These are phyloP conservation scores for Galerucella nymphaeae DNA, from an alignment of 2,888 invertebrate species.

Conservation along the genomic window DNA sequence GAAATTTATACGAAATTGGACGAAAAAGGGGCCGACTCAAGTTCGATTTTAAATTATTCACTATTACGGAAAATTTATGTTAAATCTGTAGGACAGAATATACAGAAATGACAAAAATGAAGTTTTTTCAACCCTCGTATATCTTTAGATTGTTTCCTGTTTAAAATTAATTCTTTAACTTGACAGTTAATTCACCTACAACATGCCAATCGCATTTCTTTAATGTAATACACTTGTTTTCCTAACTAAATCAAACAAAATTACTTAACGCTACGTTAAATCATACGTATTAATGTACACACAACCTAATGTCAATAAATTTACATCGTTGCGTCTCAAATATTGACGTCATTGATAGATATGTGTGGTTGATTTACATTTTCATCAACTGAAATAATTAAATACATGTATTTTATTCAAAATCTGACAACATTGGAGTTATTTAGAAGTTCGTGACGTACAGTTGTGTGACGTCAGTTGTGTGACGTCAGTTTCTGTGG, in stretches of 20 bases:
- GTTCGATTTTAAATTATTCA: not conserved
- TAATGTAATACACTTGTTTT: not conserved
- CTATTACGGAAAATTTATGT: not conserved
- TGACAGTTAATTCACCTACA: not conserved
- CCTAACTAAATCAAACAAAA: not conserved
- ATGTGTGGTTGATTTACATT: no score
- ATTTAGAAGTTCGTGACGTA: no score
- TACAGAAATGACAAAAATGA: no score
- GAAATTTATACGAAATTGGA: not conserved
- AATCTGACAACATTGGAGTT: no score
- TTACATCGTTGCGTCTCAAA: not conserved
- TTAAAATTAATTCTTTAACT: no score
- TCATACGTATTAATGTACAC: not conserved
- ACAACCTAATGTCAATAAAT: not conserved
- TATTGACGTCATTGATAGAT: not conserved
- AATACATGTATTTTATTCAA: no score
- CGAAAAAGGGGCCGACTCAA: not conserved
- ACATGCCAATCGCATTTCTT: not conserved
- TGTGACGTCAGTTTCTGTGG: no score
- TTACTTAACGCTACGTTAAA: constrained; percentile 12
- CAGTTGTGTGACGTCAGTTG: no score
- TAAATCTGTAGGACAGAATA: not conserved
- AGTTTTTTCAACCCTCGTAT: no score
- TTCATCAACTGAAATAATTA: no score
- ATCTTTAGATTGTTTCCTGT: constrained; percentile 24